phyloP scores from a whole-genome alignment of 2,113 vertebrate genomes.

The Xiphias gladius region DNA sequence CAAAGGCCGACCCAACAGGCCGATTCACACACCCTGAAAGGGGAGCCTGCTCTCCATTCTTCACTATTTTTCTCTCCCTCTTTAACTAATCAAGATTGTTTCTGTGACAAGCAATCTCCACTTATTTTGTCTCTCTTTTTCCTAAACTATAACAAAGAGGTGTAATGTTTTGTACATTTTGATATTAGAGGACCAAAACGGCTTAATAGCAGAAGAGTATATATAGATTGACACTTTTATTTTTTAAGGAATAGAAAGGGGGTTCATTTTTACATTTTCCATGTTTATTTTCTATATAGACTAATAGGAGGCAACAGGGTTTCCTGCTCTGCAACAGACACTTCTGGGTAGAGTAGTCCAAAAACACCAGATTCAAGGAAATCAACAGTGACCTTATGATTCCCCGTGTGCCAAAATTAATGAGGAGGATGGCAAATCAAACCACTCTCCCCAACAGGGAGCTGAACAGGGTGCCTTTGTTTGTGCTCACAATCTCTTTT shows the following conservation, averaged over 20 bases:
- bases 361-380: slow-evolving; percentile 41
- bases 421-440: slow-evolving; percentile 49
- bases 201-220: slow-evolving; percentile 80
- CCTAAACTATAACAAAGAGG: slow-evolving; percentile 71
- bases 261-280: slow-evolving; percentile 71
- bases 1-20: slow-evolving; percentile 27
- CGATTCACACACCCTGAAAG: slow-evolving; percentile 31
- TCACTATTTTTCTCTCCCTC: slow-evolving; percentile 1
- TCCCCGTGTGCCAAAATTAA: slow-evolving; percentile 78
- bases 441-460: slow-evolving; percentile 55
- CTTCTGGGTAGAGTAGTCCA: slow-evolving; percentile 41
- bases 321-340: slow-evolving; percentile 54
- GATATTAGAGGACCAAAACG: slow-evolving; percentile 85
- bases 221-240: slow-evolving; percentile 79
- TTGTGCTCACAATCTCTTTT: slow-evolving; percentile 61
- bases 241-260: slow-evolving; percentile 74
- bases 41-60: slow-evolving; percentile 32
- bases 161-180: slow-evolving; percentile 84
- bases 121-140: slow-evolving; percentile 54
- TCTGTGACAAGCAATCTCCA: slow-evolving; percentile 68
- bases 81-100: slow-evolving; percentile 74
- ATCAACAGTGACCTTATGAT: slow-evolving; percentile 46
- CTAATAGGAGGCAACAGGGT: slow-evolving; percentile 57
- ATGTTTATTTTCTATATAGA: slow-evolving; percentile 72
- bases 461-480: slow-evolving; percentile 69